phyloP scores from a whole-genome alignment of 2,113 vertebrate genomes.

The Cebidichthys violaceus region DNA sequence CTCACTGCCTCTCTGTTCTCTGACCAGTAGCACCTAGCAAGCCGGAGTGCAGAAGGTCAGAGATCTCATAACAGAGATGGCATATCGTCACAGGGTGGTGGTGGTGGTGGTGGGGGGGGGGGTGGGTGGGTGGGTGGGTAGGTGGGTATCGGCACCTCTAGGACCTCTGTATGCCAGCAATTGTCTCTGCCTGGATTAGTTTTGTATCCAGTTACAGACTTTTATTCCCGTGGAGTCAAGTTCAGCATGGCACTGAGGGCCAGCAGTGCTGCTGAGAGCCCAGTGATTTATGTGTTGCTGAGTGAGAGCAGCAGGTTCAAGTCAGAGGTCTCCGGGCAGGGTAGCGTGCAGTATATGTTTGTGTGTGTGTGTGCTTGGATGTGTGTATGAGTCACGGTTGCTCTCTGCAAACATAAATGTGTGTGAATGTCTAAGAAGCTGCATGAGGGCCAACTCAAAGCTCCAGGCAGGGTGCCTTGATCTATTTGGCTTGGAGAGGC shows the following conservation, averaged over 20 bases:
- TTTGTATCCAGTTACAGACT: slow-evolving; percentile 81
- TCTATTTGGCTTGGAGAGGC: slow-evolving; percentile 69
- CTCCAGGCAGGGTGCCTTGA: slow-evolving; percentile 68
- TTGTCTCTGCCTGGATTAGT: slow-evolving; percentile 84
- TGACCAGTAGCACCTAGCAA: slow-evolving; percentile 66
- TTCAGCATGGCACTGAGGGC: slow-evolving; percentile 79
- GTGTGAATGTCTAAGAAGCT: slow-evolving; percentile 49
- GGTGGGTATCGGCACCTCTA: slow-evolving; percentile 73
- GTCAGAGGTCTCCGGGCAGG: slow-evolving; percentile 80
- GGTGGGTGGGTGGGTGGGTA: neutral
- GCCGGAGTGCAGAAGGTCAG: slow-evolving; percentile 61
- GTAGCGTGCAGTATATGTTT: slow-evolving; percentile 48
- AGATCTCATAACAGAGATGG: slow-evolving; percentile 67
- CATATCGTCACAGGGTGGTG: slow-evolving; percentile 53
- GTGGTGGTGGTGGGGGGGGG: no score
- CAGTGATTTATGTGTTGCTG: slow-evolving; percentile 84
- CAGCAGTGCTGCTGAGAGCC: slow-evolving; percentile 77
- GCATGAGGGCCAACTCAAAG: slow-evolving; percentile 43
- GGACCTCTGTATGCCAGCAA: slow-evolving; percentile 77
- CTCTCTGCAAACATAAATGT: slow-evolving; percentile 63
- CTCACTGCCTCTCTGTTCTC: slow-evolving; percentile 39
- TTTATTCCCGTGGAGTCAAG: slow-evolving; percentile 83
- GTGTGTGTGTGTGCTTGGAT: slow-evolving; percentile 46
- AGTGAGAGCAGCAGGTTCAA: slow-evolving; percentile 87
- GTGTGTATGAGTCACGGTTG: slow-evolving; percentile 55